Conservation (phyloP, 2,888 invertebrate genomes). For the Salpingus planirostris region DNA sequence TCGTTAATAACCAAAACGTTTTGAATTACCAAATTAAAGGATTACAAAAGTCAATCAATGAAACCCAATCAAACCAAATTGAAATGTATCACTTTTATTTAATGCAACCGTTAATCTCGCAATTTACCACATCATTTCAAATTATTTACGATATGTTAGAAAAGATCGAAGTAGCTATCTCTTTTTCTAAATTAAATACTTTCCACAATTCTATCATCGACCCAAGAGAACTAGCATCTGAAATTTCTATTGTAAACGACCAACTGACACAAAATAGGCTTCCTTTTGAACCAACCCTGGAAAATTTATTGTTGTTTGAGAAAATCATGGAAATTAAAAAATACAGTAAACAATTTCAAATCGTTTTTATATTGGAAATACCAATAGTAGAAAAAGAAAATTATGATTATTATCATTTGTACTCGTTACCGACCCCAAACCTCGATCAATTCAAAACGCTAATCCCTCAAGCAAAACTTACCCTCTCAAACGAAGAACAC, state of each 20-base stretch:
- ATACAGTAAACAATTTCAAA: constrained; percentile 1
- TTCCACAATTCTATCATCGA: too few relatives aligned
- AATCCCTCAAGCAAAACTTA: not conserved
- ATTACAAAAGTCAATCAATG: too few relatives aligned
- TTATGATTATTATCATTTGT: constrained; percentile 1
- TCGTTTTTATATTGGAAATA: not conserved
- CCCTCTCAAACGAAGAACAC: not conserved
- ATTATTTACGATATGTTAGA: too few relatives aligned
- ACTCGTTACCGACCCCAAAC: not conserved
- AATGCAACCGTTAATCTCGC: too few relatives aligned
- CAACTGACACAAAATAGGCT: constrained; percentile 25
- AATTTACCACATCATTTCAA: too few relatives aligned
- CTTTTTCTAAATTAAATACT: too few relatives aligned
- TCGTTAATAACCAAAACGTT: too few relatives aligned
- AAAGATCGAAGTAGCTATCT: too few relatives aligned
- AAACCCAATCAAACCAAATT: too few relatives aligned
- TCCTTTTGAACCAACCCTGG: constrained; percentile 9
- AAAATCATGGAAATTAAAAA: not conserved
- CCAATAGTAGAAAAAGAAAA: not conserved
- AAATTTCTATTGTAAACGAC: constrained; percentile 16
- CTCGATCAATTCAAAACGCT: not conserved
- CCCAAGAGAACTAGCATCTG: too few relatives aligned
- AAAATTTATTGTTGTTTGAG: not conserved
- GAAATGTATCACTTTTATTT: too few relatives aligned
- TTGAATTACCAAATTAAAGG: too few relatives aligned